These are phyloP conservation scores for Stenolophus ochropezus DNA, from an alignment of 2,888 invertebrate species.

Conservation along the genomic window DNA sequence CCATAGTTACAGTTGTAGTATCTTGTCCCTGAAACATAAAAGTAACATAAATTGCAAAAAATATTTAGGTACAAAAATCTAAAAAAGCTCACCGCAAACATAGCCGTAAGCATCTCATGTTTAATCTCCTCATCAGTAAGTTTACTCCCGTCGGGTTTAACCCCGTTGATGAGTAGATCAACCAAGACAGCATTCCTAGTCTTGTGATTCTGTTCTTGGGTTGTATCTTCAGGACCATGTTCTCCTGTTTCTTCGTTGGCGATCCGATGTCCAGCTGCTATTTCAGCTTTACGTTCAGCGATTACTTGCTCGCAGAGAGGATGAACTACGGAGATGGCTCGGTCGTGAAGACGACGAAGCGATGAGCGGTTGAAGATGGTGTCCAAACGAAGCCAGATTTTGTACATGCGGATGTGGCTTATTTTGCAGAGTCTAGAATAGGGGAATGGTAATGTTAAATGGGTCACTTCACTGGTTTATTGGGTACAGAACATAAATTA, in stretches of 20 bases:
- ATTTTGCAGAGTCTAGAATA: slow-evolving; percentile 63
- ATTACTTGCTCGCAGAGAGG: slow-evolving; percentile 64
- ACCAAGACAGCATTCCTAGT: slow-evolving; percentile 55
- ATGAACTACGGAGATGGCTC: slow-evolving; percentile 63
- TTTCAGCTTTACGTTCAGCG: slow-evolving; percentile 61
- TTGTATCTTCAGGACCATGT: neutral
- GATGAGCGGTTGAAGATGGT: slow-evolving; percentile 63
- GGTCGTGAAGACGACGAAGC: slow-evolving; percentile 64
- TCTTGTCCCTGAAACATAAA: slow-evolving; percentile 65
- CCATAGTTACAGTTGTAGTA: slow-evolving; percentile 65
- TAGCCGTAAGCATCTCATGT: slow-evolving; percentile 66
- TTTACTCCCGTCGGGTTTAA: slow-evolving; percentile 62
- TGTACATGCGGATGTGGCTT: slow-evolving; percentile 62
- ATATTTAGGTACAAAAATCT: neutral
- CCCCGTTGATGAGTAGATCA: slow-evolving; percentile 63
- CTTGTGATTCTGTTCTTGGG: neutral
- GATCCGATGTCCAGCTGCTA: slow-evolving; percentile 40
- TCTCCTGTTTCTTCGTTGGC: slow-evolving; percentile 60
- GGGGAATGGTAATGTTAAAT: too few relatives aligned
- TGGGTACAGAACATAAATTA: too few relatives aligned
- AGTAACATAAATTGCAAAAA: neutral
- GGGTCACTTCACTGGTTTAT: too few relatives aligned
- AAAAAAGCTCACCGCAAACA: slow-evolving; percentile 64
- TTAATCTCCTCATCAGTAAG: slow-evolving; percentile 64
- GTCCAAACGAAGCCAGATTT: slow-evolving; percentile 65